Evolutionary conservation across 2,113 vertebrate genomes (phyloP).

Genomic region (Thinocorus orbignyianus): DNA sequence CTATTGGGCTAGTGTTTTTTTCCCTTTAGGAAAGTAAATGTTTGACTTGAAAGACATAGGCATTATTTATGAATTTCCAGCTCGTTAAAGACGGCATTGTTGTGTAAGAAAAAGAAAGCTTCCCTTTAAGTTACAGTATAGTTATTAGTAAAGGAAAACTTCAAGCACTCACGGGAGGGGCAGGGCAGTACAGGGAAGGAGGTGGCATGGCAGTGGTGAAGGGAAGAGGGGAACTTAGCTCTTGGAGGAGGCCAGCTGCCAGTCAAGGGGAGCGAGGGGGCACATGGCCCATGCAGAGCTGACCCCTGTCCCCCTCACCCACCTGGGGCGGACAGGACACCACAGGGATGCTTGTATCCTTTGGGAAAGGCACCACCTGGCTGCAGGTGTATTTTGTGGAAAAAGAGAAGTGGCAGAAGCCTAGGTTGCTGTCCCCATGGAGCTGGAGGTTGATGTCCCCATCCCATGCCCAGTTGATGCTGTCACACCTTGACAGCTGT

Average conservation of each 20-base stretch:
- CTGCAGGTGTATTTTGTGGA: not conserved
- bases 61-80: not conserved
- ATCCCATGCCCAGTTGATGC: fast-evolving
- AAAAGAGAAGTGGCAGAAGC: not conserved
- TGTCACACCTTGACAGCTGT: not conserved
- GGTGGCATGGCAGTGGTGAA: not conserved
- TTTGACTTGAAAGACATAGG: not conserved
- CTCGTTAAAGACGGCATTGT: not conserved
- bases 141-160: not conserved
- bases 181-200: not conserved
- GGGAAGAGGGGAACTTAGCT: not conserved
- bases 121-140: not conserved
- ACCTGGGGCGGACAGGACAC: not conserved
- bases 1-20: not conserved
- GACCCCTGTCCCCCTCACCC: fast-evolving
- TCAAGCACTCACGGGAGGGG: not conserved
- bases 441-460: not conserved
- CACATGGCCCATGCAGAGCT: not conserved
- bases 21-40: not conserved
- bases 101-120: not conserved
- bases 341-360: not conserved
- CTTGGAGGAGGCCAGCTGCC: not conserved
- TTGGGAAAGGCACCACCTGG: not conserved
- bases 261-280: fast-evolving
- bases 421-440: not conserved